A percentile compares a stretch with the other conserved stretches of the same genome.
These are phyloP conservation scores for Diplosoma virens DNA, from an alignment of 23 tunicate species.

Conservation along the genomic window DNA sequence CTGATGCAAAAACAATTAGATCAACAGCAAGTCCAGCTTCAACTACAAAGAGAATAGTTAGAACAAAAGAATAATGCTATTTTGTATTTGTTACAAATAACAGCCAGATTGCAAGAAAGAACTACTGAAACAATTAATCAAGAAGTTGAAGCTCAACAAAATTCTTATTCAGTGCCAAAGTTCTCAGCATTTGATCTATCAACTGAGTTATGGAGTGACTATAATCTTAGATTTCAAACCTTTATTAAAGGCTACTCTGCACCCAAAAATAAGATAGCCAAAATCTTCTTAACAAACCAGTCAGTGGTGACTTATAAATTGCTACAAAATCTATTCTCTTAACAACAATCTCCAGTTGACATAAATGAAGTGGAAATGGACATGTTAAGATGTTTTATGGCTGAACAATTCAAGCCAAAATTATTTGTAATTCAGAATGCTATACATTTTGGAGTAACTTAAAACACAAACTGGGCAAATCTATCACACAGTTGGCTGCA, in stretches of 20 bases:
- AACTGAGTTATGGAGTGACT: slow-evolving; percentile 30
- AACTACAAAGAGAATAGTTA: not conserved
- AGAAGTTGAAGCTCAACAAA: no score
- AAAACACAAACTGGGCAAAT: slow-evolving; percentile 14
- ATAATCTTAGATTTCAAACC: slow-evolving; percentile 13
- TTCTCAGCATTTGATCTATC: slow-evolving; percentile 28
- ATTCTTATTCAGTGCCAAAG: not conserved
- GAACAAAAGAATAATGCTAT: not conserved
- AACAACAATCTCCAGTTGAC: slow-evolving; percentile 3
- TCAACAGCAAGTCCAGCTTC: no score
- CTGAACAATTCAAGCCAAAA: slow-evolving; percentile 32
- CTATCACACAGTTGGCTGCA: slow-evolving; percentile 33
- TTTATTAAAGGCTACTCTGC: slow-evolving; percentile 23
- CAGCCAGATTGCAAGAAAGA: no score
- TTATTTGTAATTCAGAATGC: slow-evolving; percentile 23
- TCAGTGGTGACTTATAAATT: slow-evolving; percentile 5
- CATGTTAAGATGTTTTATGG: slow-evolving; percentile 1
- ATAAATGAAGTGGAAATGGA: slow-evolving; percentile 3
- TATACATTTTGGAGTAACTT: slow-evolving; percentile 46
- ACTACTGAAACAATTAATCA: no score
- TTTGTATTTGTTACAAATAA: no score
- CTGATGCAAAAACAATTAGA: no score
- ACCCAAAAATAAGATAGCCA: slow-evolving; percentile 3
- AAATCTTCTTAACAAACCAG: slow-evolving; percentile 36
- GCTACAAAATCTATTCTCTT: not conserved